These are phyloP conservation scores for Meda fulgida DNA, from an alignment of 2,797 vertebrate genomes.

Conservation along the genomic window DNA sequence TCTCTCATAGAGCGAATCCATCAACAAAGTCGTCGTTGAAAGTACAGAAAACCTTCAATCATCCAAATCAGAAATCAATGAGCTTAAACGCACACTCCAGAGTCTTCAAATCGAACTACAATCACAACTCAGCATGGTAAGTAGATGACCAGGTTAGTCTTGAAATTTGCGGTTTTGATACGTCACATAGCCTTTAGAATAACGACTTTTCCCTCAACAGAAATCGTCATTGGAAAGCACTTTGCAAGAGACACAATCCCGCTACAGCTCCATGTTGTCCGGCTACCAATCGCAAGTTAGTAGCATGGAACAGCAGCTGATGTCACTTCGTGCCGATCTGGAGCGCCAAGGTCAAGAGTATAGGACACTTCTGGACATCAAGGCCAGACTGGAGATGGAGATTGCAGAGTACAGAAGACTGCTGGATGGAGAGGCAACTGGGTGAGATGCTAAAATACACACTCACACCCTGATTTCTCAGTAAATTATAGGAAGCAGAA, in stretches of 20 bases:
- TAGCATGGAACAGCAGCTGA: constrained; percentile 70
- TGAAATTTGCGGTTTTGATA: not conserved
- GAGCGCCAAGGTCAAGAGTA: constrained; percentile 75
- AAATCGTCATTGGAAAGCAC: constrained; percentile 69
- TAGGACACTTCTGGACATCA: constrained; percentile 72
- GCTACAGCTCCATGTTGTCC: constrained; percentile 58
- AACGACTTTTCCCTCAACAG: constrained; percentile 49
- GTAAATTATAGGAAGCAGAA: not conserved
- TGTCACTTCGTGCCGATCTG: constrained; percentile 67
- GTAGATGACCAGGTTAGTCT: constrained; percentile 18
- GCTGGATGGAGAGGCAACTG: constrained; percentile 72
- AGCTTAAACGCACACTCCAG: constrained; percentile 70
- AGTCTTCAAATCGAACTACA: constrained; percentile 83
- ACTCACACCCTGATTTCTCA: not conserved
- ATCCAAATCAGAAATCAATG: constrained; percentile 53
- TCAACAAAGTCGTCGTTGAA: constrained; percentile 51
- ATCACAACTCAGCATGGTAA: constrained; percentile 79
- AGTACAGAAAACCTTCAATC: constrained; percentile 52
- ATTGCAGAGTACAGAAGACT: constrained; percentile 78
- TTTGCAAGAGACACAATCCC: constrained; percentile 64
- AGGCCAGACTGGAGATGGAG: constrained; percentile 76
- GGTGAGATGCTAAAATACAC: constrained; percentile 60
- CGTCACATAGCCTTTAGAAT: not conserved
- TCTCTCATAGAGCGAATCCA: constrained; percentile 25
- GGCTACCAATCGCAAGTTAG: constrained; percentile 67